A percentile compares a stretch with the other conserved stretches of the same genome.
Evolutionary conservation across 2,113 vertebrate species (phyloP).

Genomic region (Phylloscopus trochilus): DNA sequence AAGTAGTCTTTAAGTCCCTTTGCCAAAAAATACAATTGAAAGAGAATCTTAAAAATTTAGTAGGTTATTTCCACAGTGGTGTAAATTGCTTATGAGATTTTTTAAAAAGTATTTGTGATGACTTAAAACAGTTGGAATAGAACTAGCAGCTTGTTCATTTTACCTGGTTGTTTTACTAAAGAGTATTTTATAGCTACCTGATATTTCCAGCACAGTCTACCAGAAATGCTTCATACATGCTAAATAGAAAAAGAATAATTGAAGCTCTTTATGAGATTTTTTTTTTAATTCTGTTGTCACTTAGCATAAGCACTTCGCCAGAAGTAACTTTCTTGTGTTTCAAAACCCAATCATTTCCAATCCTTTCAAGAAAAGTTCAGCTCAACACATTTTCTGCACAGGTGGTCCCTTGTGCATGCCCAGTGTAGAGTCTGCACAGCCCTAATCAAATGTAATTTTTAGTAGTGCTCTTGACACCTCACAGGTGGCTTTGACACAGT

Average conservation of each 20-base stretch:
- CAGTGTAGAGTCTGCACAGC: neutral
- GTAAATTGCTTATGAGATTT: neutral
- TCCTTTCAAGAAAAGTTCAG: neutral
- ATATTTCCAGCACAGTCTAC: neutral
- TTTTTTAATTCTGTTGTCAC: neutral
- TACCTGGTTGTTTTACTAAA: neutral
- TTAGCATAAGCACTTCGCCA: neutral
- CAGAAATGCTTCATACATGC: neutral
- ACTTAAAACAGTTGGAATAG: neutral
- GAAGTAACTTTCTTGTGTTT: neutral
- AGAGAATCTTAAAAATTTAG: neutral
- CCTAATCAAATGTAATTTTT: neutral
- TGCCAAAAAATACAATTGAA: neutral
- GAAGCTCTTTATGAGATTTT: neutral
- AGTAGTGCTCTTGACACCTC: neutral
- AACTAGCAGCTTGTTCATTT: neutral
- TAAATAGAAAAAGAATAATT: neutral
- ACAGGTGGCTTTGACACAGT: neutral
- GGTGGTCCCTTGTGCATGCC: neutral
- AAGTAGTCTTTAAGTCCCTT: neutral
- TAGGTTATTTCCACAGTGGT: neutral
- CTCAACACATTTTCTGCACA: neutral
- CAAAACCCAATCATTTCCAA: neutral
- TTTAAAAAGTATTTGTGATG: neutral
- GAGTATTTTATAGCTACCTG: neutral